Evolutionary conservation across 2,113 vertebrate species (phyloP), one percentile per base, ranked within the genome.

Genomic region (Mesitornis unicolor): DNA sequence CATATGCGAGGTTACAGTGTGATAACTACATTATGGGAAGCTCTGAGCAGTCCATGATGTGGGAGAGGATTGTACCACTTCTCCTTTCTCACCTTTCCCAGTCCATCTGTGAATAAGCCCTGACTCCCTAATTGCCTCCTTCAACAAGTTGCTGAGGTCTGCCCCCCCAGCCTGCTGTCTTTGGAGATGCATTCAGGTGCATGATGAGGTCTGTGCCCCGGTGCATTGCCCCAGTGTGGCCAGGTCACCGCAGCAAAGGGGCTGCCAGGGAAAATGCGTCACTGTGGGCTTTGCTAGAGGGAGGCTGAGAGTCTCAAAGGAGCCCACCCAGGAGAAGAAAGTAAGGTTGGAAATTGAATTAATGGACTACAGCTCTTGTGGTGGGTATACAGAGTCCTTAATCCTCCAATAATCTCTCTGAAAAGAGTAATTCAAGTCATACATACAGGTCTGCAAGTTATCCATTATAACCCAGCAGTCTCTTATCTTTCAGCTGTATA

Each of bases 1-100:
- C 1, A 1, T 80, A n/a, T 1, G 2, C 3, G 9, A 50, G 42
- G 13, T 40, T 60, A 36, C 35, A 64, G 22, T 16, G 5, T 11
- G 28, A 13, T 43, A 84, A 54, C 20, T 45, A 16, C 24, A 6
- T 11, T 29, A 47, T 3, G 4, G 19, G 28, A 71, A 64, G 59
- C 15, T 67, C 78, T 16, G 53, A 89, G 36, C 57, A 70, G 45
- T 28, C 54, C 14, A 5, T 19, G 50, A 54, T 11, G 38, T 28
- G 33, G 22, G 57, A 76, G 59, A 85, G 4, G 4, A 65, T 35
- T 79, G 48, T 16, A 22, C 33, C 26, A 31, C 33, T 24, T 68
- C 48, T 68, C 53, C 54, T 81, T 57, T 35, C 29, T 85, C 43
- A 67, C 14, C 11, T 38, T 60, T 57, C 43, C 53, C 31, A 28